Evolutionary conservation across 1,140 invertebrate species (phyloP), one percentile per base, ranked within the genome.

Genomic region (Drosophila willistoni): DNA sequence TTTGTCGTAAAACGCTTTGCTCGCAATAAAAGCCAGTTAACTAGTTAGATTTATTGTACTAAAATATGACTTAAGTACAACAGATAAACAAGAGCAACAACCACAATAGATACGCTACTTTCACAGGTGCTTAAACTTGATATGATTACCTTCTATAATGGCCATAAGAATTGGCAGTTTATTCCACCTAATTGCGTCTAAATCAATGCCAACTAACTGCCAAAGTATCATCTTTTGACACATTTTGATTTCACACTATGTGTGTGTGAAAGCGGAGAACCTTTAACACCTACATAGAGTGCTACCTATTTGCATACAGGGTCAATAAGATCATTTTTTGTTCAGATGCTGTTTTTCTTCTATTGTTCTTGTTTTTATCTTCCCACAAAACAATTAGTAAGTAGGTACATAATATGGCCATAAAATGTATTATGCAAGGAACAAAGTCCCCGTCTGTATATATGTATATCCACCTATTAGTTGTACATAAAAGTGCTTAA

Each of bases 31-130:
- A 89, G 70, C 85, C 84, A 90, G 85, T 89, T 90, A 89, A 89
- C 84, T 90, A 89, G 84, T 87, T 89, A 90, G 84, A 90, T 89
- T 89, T 89, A 89, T 90, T 89, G 85, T 90, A 89, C 85, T 89
- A 73, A 89, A 89, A 89, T 89, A 89, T 90, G 81, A 80, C 78
- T 83, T 87, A 89, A 84, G 73, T 81, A 89, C 77, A 81, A 63
- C 68, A 72, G 51, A 29, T 67, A 74, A 79, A 79, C 77, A 79
- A 79, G 66, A 77, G 63, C 65, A 69, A 59, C 64, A 78, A 69
- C 64, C 36, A 55, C 65, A 71, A 51, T 51, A 51, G 75, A 84
- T 72, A 87, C 79, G 79, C 64, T 70, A 73, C 69, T 80, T 85
- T 90, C 85, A 69, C 77, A 89, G 81, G 81, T 89, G 81, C 68